Evolutionary conservation across 2,888 invertebrate species (phyloP).

Genomic region (Tipula unca): DNA sequence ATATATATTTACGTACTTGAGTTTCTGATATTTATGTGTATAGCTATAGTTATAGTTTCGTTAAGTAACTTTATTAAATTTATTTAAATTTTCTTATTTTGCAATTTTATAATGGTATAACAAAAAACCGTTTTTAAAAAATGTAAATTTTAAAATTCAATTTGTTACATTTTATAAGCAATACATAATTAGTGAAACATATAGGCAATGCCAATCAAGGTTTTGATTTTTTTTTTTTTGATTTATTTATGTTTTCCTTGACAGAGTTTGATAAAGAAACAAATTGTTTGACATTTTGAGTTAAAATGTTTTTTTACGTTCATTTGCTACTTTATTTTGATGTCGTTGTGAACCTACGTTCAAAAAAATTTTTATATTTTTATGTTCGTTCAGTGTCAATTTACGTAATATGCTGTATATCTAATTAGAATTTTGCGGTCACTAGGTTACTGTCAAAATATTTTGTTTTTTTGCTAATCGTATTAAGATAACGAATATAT

Average conservation of each 20-base stretch:
- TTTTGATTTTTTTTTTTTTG: no score
- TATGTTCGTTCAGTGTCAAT: neutral
- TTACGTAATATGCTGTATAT: neutral
- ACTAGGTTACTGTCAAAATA: neutral
- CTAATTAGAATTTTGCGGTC: neutral
- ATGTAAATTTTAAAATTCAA: neutral
- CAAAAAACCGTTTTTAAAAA: neutral
- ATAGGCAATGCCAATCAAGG: neutral
- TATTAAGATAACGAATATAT: neutral
- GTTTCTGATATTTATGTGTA: neutral
- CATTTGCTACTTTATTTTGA: neutral
- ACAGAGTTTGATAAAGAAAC: neutral
- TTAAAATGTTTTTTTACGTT: neutral
- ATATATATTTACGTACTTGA: neutral
- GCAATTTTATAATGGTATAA: no score
- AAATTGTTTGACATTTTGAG: neutral
- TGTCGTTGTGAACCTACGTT: neutral
- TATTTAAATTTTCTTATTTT: neutral
- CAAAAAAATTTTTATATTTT: neutral
- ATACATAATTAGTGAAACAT: neutral
- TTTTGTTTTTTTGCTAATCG: neutral
- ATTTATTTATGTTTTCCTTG: neutral
- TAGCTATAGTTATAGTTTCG: no score
- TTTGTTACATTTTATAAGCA: neutral
- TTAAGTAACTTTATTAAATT: no score